These are phyloP conservation scores for Anser brachyrhynchus DNA, from an alignment of 2,113 vertebrate species.

Conservation along the genomic window DNA sequence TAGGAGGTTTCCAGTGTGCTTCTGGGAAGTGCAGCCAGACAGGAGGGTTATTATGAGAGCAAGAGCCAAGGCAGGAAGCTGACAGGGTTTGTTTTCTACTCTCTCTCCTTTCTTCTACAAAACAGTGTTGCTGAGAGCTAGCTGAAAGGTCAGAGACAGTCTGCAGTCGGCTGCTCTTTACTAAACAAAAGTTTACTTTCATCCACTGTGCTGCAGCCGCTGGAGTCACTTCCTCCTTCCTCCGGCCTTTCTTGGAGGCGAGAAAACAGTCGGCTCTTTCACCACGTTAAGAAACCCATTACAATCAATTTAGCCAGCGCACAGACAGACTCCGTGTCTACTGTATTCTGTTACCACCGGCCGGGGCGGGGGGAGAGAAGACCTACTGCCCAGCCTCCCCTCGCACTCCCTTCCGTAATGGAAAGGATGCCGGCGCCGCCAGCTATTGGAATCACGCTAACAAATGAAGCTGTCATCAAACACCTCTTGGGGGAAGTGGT, in stretches of 20 bases:
- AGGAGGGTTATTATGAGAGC: background rate
- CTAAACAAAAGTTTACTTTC: constrained; percentile 77
- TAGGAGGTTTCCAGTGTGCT: background rate
- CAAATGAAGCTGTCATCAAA: constrained; percentile 79
- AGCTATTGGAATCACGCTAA: constrained; percentile 71
- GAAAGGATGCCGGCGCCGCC: constrained; percentile 85
- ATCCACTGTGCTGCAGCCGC: constrained; percentile 81
- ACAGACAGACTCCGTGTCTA: constrained; percentile 92
- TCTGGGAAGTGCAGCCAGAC: constrained; percentile 21
- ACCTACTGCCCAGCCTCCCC: constrained; percentile 51
- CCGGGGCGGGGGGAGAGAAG: constrained; percentile 10
- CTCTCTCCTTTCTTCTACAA: constrained; percentile 42
- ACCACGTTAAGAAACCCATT: constrained; percentile 88
- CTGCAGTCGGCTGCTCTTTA: constrained; percentile 12
- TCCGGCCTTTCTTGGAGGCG: constrained; percentile 84
- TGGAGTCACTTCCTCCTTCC: constrained; percentile 83
- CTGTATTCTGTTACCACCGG: constrained; percentile 89
- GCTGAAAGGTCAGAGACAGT: constrained; percentile 49
- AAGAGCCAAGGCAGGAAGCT: constrained; percentile 53
- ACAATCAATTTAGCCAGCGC: constrained; percentile 89
- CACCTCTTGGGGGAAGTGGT: constrained; percentile 66
- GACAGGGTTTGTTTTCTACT: constrained; percentile 32
- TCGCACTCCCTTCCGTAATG: constrained; percentile 77
- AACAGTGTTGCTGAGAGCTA: constrained; percentile 21
- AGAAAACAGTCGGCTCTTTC: constrained; percentile 94